phyloP scores from a whole-genome alignment of 2,113 vertebrate species.

The Columba janthina region DNA sequence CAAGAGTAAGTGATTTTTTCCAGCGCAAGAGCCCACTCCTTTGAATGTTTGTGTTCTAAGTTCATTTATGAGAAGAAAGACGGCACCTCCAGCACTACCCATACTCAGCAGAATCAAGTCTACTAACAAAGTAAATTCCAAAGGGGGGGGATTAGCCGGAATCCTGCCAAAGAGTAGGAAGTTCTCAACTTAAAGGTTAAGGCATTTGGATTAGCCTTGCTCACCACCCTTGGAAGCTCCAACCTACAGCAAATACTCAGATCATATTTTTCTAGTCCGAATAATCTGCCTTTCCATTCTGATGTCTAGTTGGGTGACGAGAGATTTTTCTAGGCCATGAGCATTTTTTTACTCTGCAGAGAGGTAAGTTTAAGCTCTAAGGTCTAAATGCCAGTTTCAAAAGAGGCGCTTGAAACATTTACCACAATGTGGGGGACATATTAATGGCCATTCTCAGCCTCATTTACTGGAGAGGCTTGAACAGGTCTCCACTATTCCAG shows the following conservation, averaged over 20 bases:
- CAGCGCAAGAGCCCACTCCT: neutral
- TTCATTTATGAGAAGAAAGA: neutral
- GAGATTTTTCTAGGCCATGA: neutral
- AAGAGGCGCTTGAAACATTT: neutral
- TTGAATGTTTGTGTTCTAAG: neutral
- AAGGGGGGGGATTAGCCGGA: neutral
- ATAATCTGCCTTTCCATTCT: too few relatives aligned
- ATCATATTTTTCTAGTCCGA: neutral
- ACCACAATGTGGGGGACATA: too few relatives aligned
- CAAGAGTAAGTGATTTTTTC: neutral
- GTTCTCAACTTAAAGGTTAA: neutral
- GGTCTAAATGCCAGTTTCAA: neutral
- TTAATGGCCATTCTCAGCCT: neutral
- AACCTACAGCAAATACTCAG: neutral
- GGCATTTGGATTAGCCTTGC: neutral
- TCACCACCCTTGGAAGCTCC: neutral
- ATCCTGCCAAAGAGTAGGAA: neutral
- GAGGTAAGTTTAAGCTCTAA: neutral
- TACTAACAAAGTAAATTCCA: neutral
- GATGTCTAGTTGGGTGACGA: neutral
- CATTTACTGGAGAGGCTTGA: neutral
- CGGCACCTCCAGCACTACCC: neutral
- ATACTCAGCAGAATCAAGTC: neutral
- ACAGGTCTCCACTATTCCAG: neutral
- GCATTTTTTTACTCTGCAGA: neutral